Percentiles rank a stretch among this genome's conserved stretches.
These are phyloP conservation scores for Urocyon cinereoargenteus DNA, from an alignment of 2,797 vertebrate genomes.

Conservation along the genomic window DNA sequence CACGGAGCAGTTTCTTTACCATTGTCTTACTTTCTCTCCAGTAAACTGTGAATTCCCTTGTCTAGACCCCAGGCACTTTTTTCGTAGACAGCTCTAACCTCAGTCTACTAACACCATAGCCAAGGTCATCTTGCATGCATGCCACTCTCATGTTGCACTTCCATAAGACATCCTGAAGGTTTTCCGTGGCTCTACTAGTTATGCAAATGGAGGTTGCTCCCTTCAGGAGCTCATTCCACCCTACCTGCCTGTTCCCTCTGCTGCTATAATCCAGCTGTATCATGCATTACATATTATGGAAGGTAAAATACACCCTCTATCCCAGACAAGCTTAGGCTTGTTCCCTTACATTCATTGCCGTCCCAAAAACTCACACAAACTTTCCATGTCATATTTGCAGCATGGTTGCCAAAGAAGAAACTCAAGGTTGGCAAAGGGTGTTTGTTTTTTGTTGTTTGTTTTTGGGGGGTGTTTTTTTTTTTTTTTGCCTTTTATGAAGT, in stretches of 20 bases:
- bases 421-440: neutral
- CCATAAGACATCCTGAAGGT: neutral
- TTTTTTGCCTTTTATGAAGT: neutral
- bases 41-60: conserved; percentile 38
- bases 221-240: neutral
- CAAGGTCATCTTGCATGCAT: conserved; percentile 53
- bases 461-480: too few species aligned
- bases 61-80: neutral
- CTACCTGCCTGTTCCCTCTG: neutral
- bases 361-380: neutral
- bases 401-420: conserved; percentile 30
- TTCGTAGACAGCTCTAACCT: conserved; percentile 23
- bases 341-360: neutral
- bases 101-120: neutral
- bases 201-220: neutral
- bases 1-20: conserved; percentile 17
- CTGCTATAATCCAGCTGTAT: neutral
- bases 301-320: neutral
- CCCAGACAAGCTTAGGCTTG: neutral
- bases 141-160: neutral
- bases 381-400: conserved; percentile 5
- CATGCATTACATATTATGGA: neutral
- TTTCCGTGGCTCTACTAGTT: neutral
- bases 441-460: too few species aligned
- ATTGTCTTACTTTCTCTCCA: conserved; percentile 45